A percentile compares a stretch with the other conserved stretches of the same genome.
Evolutionary conservation across 2,888 invertebrate species (phyloP).

Genomic region (Terebella lapidaria): DNA sequence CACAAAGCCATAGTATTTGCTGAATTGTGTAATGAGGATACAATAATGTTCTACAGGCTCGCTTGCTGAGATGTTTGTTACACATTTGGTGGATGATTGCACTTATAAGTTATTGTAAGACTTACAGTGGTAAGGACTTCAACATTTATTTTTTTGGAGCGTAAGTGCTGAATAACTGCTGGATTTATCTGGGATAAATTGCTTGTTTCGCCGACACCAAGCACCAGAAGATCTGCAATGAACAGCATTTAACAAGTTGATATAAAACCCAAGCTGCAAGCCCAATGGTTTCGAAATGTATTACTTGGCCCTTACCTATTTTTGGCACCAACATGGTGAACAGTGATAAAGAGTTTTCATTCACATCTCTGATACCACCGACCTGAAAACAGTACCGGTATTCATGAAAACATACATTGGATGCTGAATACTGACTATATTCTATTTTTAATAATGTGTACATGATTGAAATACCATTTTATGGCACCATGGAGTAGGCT

Average conservation of each 20-base stretch:
- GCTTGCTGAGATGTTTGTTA: no score
- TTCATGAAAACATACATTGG: no score
- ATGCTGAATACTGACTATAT: neutral
- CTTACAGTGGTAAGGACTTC: conserved; percentile 72
- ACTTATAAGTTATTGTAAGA: no score
- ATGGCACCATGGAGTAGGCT: no score
- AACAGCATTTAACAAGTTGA: neutral
- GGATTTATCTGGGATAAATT: conserved; percentile 40
- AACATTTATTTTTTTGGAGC: conserved; percentile 62
- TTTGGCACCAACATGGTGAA: conserved; percentile 80
- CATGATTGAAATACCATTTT: no score
- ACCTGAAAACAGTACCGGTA: conserved; percentile 30
- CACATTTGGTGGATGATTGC: no score
- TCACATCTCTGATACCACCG: conserved; percentile 62
- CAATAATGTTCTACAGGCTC: no score
- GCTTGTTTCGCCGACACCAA: conserved; percentile 67
- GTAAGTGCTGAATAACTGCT: conserved; percentile 37
- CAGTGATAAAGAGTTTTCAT: conserved; percentile 69
- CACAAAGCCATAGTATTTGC: no score
- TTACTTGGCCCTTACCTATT: conserved; percentile 63
- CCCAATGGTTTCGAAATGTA: neutral
- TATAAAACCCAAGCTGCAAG: neutral
- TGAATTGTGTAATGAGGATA: no score
- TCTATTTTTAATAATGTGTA: no score
- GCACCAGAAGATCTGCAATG: conserved; percentile 54